Conservation (phyloP, 1,140 invertebrate species). For the Matsumurasca onukii region DNA sequence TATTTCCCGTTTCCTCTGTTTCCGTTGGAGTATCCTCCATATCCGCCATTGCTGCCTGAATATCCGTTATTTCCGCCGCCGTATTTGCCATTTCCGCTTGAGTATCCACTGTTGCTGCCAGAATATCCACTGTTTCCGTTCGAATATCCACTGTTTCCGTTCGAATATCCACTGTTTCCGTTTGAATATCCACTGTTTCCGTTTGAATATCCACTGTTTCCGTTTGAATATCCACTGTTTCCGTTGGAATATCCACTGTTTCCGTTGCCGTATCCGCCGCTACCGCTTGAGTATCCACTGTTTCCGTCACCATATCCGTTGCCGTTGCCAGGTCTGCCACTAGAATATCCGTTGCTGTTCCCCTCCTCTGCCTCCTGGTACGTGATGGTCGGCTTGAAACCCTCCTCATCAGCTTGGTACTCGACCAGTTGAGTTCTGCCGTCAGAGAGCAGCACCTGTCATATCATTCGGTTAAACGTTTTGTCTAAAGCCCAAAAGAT, state of each 20-base stretch:
- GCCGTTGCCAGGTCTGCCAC: slow-evolving; percentile 24
- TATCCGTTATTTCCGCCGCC: slow-evolving; percentile 13
- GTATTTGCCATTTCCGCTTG: slow-evolving; percentile 9
- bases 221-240: slow-evolving; percentile 27
- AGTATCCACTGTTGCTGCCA: slow-evolving; percentile 17
- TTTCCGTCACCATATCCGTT: slow-evolving; percentile 18
- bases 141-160: slow-evolving; percentile 26
- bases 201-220: slow-evolving; percentile 26
- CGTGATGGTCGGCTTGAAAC: slow-evolving; percentile 73
- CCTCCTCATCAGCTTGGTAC: slow-evolving; percentile 77
- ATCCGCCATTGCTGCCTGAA: slow-evolving; percentile 14
- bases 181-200: slow-evolving; percentile 22
- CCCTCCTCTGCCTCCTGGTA: slow-evolving; percentile 9
- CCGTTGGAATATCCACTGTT: slow-evolving; percentile 21
- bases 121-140: slow-evolving; percentile 25
- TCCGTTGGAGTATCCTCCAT: slow-evolving; percentile 19
- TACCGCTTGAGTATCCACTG: neutral
- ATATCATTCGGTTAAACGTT: too few relatives aligned
- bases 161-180: slow-evolving; percentile 24
- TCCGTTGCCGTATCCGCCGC: slow-evolving; percentile 20
- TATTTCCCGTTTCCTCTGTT: too few relatives aligned
- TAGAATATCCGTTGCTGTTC: slow-evolving; percentile 10
- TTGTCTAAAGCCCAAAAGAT: too few relatives aligned
- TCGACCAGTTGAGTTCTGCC: slow-evolving; percentile 82
- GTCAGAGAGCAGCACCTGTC: slow-evolving; percentile 81